A percentile compares a stretch with the other conserved stretches of the same genome.
These are phyloP conservation scores for Ceratina japonica DNA, from an alignment of 1,140 invertebrate species.

Conservation along the genomic window DNA sequence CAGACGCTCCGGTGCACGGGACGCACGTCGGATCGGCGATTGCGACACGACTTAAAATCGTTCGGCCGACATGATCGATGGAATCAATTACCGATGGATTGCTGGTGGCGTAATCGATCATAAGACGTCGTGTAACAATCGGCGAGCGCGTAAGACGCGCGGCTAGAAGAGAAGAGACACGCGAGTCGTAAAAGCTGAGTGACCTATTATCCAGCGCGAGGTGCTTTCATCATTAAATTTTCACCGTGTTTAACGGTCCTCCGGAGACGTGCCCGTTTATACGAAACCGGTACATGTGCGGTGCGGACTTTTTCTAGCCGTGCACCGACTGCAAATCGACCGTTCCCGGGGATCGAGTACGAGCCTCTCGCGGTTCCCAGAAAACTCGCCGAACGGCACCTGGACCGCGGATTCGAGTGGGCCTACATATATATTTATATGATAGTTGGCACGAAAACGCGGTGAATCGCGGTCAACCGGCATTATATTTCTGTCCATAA, in stretches of 20 bases:
- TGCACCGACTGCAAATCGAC: conserved; percentile 23
- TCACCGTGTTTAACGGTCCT: conserved; percentile 52
- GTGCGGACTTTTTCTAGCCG: conserved; percentile 21
- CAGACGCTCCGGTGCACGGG: too few relatives aligned
- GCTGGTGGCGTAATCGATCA: neutral
- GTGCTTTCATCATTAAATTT: conserved; percentile 47
- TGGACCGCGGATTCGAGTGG: neutral
- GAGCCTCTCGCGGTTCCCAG: neutral
- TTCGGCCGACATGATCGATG: neutral
- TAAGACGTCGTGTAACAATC: conserved; percentile 14
- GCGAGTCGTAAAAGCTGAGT: conserved; percentile 38
- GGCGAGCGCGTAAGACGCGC: neutral
- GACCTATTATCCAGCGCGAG: conserved; percentile 37
- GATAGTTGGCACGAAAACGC: conserved; percentile 46
- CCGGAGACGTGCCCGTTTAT: conserved; percentile 36
- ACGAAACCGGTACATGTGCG: conserved; percentile 19
- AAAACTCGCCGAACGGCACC: conserved; percentile 3
- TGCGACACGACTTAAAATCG: too few relatives aligned
- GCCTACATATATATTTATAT: conserved; percentile 26
- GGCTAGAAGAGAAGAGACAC: conserved; percentile 27
- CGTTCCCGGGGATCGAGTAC: neutral
- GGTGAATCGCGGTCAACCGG: conserved; percentile 37
- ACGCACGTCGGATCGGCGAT: too few relatives aligned
- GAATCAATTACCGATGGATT: neutral
- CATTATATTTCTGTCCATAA: conserved; percentile 42